Conservation (phyloP, 37 sponge, comb jelly and placozoan genomes). For the Oopsacas minuta region DNA sequence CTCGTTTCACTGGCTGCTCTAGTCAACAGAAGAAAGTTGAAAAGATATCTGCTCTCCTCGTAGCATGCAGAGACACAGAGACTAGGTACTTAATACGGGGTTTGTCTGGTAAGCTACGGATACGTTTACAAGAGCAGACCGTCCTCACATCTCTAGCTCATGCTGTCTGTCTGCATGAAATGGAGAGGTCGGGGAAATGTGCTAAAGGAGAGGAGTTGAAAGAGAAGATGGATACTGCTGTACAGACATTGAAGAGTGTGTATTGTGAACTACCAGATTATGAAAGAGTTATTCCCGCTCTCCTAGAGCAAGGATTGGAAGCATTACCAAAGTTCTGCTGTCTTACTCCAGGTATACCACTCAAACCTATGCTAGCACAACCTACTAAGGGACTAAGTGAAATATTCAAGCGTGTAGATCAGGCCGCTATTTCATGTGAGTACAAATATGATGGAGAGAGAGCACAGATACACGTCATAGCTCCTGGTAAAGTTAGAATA, state of each 20-base stretch:
- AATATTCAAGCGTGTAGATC: conserved; percentile 70
- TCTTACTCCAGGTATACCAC: conserved; percentile 91
- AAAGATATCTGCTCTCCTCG: conserved; percentile 72
- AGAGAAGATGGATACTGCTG: conserved; percentile 48
- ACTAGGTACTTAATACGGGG: conserved; percentile 76
- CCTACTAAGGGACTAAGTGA: conserved; percentile 94
- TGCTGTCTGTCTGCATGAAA: conserved; percentile 29
- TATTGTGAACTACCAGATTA: conserved; percentile 92
- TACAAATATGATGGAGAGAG: conserved; percentile 99
- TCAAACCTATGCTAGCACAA: conserved; percentile 99
- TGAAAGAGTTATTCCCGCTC: conserved; percentile 58
- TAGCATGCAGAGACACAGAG: conserved; percentile 69
- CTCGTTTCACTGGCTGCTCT: conserved; percentile 55
- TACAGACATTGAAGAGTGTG: conserved; percentile 45
- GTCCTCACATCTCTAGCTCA: conserved; percentile 78
- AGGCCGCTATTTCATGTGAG: conserved; percentile 74
- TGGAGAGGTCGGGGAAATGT: not conserved
- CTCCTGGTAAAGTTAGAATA: conserved; percentile 41
- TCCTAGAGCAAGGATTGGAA: conserved; percentile 58
- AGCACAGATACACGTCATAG: conserved; percentile 85
- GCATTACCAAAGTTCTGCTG: conserved; percentile 54
- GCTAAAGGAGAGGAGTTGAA: conserved; percentile 48
- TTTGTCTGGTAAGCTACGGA: conserved; percentile 83
- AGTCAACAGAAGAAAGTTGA: conserved; percentile 65
- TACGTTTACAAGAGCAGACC: conserved; percentile 94